Conservation (phyloP, 2,113 vertebrate genomes). For the Burhinus bistriatus region DNA sequence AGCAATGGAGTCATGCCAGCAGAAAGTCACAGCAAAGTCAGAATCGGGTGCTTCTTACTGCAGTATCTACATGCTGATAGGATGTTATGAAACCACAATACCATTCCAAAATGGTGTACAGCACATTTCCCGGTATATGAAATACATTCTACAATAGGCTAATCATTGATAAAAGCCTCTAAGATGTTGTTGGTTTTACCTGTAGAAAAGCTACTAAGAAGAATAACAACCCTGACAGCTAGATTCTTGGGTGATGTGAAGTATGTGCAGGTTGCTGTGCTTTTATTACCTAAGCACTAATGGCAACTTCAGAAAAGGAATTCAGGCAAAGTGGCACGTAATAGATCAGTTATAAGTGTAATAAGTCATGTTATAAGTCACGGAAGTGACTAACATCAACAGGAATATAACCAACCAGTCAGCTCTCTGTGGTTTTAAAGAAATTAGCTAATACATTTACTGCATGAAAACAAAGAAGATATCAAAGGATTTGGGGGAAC, state of each 20-base stretch:
- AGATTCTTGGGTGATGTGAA: not conserved
- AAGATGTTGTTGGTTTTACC: slow-evolving; percentile 1
- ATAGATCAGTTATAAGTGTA: not conserved
- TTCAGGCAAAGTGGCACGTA: slow-evolving; percentile 11
- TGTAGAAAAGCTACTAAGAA: not conserved
- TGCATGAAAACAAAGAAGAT: not conserved
- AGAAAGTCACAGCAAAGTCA: not conserved
- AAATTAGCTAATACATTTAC: not conserved
- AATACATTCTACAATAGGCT: not conserved
- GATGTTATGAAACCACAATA: slow-evolving; percentile 34
- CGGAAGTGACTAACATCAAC: not conserved
- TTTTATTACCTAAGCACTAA: slow-evolving; percentile 49
- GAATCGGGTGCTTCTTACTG: not conserved
- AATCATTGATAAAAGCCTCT: slow-evolving; percentile 36
- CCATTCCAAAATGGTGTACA: not conserved
- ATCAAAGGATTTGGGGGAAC: not conserved
- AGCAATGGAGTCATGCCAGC: not conserved
- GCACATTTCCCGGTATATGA: not conserved
- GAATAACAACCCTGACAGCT: not conserved
- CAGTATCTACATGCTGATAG: not conserved
- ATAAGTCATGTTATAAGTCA: not conserved
- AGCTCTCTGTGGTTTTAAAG: not conserved
- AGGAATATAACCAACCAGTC: not conserved
- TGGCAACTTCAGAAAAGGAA: slow-evolving; percentile 7
- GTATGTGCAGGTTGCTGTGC: not conserved